Base-by-base conservation (phyloP, 2,113 vertebrate genomes). In the Nipponia nippon region DNA sequence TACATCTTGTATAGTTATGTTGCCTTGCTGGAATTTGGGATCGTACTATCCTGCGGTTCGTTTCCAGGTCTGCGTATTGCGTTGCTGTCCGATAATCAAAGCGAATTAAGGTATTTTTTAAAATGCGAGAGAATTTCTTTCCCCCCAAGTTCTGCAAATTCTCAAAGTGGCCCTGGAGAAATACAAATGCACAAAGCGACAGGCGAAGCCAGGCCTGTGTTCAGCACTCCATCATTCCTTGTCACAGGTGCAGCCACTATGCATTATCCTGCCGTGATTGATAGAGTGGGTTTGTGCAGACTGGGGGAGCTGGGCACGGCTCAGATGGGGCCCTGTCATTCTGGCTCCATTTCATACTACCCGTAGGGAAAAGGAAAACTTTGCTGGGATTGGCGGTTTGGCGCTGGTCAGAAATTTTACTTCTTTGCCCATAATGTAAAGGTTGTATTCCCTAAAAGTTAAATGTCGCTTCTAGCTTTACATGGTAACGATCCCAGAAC, bases 141-240 rank as follows among this genome's bases (percentile, higher is more conserved):
- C 17, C 1, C 0, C 32, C 79, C 91, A 95, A 97, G 90, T 98
- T 97, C 97, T 97, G 96, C 93, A 97, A 96, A 98, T 98, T 98
- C 96, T 97, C 97, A 55, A 95, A 98, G 94, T 92, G 90, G 98
- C 98, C 97, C 97, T 97, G 94, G 98, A 98, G 98, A 98, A 98
- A 98, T 98, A 98, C 98, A 98, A 98, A 98, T 97, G 98, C 98
- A 97, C 97, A 97, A 96, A 97, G 98, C 90, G 96, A 97, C 96
- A 92, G 98, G 97, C 97, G 96, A 98, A 97, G 97, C 97, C 36
- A 71, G 97, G 95, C 98, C 97, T 91, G 97, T 98, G 98, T 97
- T 98, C 97, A 98, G 97, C 98, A 98, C 98, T 99, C 98, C 97
- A 99, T 99, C 98, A 98, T 98, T 92, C 95, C 93, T 97, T 99